phyloP scores from a whole-genome alignment of 1,140 invertebrate species.

The Scaptomyza pallida region DNA sequence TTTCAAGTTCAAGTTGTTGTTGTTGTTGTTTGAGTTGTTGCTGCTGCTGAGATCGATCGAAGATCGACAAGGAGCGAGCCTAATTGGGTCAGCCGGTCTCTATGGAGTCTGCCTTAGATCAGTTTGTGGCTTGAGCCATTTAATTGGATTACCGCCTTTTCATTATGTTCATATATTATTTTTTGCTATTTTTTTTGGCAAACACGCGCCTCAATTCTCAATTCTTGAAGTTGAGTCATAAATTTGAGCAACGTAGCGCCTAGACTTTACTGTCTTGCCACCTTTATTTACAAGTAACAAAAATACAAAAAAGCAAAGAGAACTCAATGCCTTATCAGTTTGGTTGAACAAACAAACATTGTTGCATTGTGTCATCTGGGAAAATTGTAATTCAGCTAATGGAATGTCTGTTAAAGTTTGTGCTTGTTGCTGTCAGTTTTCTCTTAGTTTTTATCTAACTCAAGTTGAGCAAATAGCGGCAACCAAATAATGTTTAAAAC shows the following conservation, averaged over 20 bases:
- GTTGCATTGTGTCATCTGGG: slow-evolving; percentile 37
- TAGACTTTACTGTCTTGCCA: slow-evolving; percentile 15
- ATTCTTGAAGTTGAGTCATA: slow-evolving; percentile 36
- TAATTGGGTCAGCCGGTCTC: slow-evolving; percentile 80
- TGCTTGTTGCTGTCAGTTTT: slow-evolving; percentile 15
- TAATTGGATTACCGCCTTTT: slow-evolving; percentile 84
- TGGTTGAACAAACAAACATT: slow-evolving; percentile 50
- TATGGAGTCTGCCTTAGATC: slow-evolving; percentile 12
- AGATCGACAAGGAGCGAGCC: slow-evolving; percentile 60
- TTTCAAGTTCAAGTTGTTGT: slow-evolving; percentile 70
- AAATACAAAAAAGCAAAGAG: slow-evolving; percentile 11
- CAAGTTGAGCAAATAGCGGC: slow-evolving; percentile 50
- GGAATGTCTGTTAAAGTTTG: slow-evolving; percentile 43
- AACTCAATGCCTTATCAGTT: slow-evolving; percentile 65
- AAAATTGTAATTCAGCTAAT: slow-evolving; percentile 48
- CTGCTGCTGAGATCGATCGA: slow-evolving; percentile 34
- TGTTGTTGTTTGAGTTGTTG: slow-evolving; percentile 23
- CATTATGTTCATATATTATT: slow-evolving; percentile 43
- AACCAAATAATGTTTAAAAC: slow-evolving; percentile 9
- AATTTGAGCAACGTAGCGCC: slow-evolving; percentile 12
- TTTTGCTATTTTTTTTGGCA: slow-evolving; percentile 48
- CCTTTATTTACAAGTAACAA: slow-evolving; percentile 41
- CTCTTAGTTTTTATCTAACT: slow-evolving; percentile 60
- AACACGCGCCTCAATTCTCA: slow-evolving; percentile 49
- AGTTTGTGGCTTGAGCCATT: slow-evolving; percentile 52